These are phyloP conservation scores for Drosophila villosipedis DNA, from an alignment of 2,888 invertebrate species.

Conservation along the genomic window DNA sequence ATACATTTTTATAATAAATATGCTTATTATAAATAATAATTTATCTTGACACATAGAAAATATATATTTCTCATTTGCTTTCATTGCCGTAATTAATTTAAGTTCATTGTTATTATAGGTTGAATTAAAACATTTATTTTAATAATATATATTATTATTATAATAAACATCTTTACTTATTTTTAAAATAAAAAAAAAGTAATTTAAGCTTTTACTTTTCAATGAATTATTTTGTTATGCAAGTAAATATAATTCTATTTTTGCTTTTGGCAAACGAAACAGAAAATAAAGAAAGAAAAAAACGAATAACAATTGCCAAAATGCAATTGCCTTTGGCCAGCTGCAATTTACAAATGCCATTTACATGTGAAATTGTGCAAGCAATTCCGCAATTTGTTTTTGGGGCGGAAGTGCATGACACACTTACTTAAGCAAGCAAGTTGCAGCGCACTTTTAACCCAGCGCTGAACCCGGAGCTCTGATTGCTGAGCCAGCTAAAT, in stretches of 20 bases:
- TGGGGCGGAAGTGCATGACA: slow-evolving; percentile 56
- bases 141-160: too few species aligned
- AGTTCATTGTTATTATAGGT: not conserved
- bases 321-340: slow-evolving; percentile 37
- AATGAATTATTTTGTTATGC: not conserved
- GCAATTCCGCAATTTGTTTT: slow-evolving; percentile 45
- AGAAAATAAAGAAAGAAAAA: not conserved
- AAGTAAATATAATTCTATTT: not conserved
- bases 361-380: slow-evolving; percentile 60
- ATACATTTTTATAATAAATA: not conserved
- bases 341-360: slow-evolving; percentile 55
- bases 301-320: slow-evolving; percentile 5
- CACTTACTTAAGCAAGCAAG: slow-evolving; percentile 33
- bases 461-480: slow-evolving; percentile 24
- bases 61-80: not conserved
- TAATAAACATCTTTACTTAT: not conserved
- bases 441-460: slow-evolving; percentile 33
- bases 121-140: not conserved
- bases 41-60: not conserved
- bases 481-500: slow-evolving; percentile 8
- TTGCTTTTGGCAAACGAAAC: not conserved
- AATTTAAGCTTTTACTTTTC: not conserved
- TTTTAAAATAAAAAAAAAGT: not conserved
- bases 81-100: accelerated
- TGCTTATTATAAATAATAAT: not conserved